Conservation (phyloP, 2,113 vertebrate species). For the Illadopsis cleaveri region DNA sequence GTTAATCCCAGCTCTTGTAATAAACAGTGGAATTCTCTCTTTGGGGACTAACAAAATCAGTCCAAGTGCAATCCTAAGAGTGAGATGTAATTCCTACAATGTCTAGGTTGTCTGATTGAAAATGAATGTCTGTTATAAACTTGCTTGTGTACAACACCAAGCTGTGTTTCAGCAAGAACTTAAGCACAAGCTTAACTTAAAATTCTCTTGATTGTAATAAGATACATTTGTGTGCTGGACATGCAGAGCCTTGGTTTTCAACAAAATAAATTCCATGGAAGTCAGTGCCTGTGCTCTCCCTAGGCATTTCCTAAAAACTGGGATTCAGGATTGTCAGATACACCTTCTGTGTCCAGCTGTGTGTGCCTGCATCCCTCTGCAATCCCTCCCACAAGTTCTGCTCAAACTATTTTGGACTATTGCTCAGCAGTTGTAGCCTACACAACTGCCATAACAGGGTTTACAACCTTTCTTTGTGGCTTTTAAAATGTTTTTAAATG, state of each 20-base stretch:
- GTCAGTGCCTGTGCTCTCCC: background rate
- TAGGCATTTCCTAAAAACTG: background rate
- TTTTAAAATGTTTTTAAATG: background rate
- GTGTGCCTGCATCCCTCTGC: background rate
- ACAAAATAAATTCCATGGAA: background rate
- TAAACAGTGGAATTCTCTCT: conserved; percentile 6
- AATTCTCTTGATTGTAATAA: background rate
- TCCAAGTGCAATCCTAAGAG: background rate
- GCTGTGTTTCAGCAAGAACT: background rate
- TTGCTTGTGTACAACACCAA: background rate
- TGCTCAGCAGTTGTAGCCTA: background rate
- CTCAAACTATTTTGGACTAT: background rate
- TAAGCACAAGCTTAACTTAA: background rate
- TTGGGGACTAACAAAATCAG: conserved; percentile 2
- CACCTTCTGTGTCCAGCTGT: background rate
- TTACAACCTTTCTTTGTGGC: background rate
- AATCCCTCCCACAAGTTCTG: background rate
- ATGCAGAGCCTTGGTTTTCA: background rate
- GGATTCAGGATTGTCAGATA: background rate
- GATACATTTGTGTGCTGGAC: background rate
- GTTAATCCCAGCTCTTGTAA: background rate
- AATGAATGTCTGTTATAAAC: background rate
- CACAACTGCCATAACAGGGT: background rate
- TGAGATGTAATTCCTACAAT: background rate
- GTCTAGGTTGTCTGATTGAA: background rate